Evolutionary conservation across 1,140 invertebrate species (phyloP).

Genomic region (Littorina saxatilis): DNA sequence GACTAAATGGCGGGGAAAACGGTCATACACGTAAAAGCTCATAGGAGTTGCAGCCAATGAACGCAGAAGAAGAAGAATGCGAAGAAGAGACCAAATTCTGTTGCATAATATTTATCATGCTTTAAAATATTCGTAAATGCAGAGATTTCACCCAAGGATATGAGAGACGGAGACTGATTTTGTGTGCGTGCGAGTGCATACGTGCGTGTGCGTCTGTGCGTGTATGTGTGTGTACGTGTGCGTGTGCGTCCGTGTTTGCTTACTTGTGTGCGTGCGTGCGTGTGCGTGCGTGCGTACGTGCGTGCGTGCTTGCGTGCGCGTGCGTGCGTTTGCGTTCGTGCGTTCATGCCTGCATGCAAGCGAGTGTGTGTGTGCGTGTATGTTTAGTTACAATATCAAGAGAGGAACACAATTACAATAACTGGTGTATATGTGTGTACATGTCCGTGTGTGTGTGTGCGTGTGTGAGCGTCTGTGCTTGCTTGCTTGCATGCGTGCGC

Average conservation of each 20-base stretch:
- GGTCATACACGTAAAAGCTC: too few relatives aligned
- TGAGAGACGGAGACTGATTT: too few relatives aligned
- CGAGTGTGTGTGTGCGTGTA: constrained; percentile 13
- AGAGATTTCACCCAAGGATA: too few relatives aligned
- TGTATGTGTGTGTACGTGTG: neutral
- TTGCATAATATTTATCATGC: too few relatives aligned
- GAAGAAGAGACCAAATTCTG: too few relatives aligned
- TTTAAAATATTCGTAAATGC: too few relatives aligned
- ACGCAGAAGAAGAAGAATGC: too few relatives aligned
- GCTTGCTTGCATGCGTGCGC: neutral
- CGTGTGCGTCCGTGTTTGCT: neutral
- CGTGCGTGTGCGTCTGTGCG: neutral
- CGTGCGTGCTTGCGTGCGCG: neutral
- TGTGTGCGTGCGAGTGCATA: neutral
- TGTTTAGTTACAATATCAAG: neutral
- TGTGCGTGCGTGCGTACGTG: neutral
- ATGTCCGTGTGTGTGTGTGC: neutral
- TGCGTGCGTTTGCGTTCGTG: neutral
- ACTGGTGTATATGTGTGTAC: neutral
- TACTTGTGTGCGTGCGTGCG: neutral
- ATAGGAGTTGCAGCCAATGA: too few relatives aligned
- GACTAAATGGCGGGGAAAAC: too few relatives aligned
- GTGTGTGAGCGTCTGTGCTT: neutral
- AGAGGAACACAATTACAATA: too few relatives aligned
- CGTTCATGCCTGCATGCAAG: neutral